A percentile compares a stretch with the other conserved stretches of the same genome.
phyloP scores from a whole-genome alignment of 2,888 invertebrate species.

The Lasioglossum oenotherae region DNA sequence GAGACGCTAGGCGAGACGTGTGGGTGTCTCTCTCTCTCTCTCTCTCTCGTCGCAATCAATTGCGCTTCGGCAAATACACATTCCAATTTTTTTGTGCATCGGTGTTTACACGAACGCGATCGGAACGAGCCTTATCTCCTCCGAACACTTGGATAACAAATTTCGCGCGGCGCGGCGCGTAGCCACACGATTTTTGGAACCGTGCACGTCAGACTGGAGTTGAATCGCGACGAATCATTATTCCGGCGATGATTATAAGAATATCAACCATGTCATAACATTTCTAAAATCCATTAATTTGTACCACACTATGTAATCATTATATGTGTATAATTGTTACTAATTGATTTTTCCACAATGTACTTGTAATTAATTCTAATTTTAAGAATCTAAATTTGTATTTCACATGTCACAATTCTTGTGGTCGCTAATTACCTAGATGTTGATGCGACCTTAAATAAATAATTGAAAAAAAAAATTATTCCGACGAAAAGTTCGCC shows the following conservation, averaged over 20 bases:
- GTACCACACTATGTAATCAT: no score
- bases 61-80: not conserved
- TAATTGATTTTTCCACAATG: no score
- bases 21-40: not conserved
- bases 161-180: not conserved
- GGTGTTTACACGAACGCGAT: constrained; percentile 2
- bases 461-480: no score
- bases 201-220: not conserved
- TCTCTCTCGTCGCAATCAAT: not conserved
- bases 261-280: no score
- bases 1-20: not conserved
- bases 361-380: no score
- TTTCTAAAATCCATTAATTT: no score
- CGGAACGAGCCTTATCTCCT: constrained; percentile 13
- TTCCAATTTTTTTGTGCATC: not conserved
- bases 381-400: no score
- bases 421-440: no score
- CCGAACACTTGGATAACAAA: constrained; percentile 16
- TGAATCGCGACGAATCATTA: not conserved
- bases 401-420: no score
- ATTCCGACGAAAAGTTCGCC: not conserved
- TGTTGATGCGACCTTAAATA: no score
- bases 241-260: no score
- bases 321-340: no score
- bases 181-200: constrained; percentile 9